These are phyloP conservation scores for Ginglymostoma cirratum DNA, from an alignment of 2,113 vertebrate species.

Conservation along the genomic window DNA sequence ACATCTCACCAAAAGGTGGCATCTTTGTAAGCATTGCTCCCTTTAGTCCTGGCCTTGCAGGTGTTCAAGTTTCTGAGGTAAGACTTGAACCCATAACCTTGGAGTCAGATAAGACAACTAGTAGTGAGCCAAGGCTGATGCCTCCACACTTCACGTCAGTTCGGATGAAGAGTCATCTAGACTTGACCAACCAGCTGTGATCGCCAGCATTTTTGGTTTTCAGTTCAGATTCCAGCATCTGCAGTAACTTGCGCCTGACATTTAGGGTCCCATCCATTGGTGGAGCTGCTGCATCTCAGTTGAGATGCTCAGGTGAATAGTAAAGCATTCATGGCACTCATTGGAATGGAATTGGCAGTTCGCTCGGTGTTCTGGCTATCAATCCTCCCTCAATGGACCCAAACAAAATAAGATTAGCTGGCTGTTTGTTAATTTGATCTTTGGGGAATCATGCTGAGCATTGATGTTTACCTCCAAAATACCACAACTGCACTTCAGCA, in stretches of 20 bases:
- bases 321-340: neutral
- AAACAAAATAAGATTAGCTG: neutral
- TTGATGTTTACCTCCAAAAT: neutral
- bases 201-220: too few relatives aligned
- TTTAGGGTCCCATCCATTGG: neutral
- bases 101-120: neutral
- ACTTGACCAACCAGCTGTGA: too few relatives aligned
- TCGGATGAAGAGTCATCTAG: too few relatives aligned
- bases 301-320: neutral
- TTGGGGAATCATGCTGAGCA: neutral
- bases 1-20: neutral
- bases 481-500: neutral
- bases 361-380: neutral
- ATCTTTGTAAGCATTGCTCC: neutral
- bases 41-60: neutral
- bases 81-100: neutral
- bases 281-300: neutral
- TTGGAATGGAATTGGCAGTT: neutral
- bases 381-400: neutral
- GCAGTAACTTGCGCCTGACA: neutral
- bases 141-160: too few relatives aligned
- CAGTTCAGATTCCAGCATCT: too few relatives aligned
- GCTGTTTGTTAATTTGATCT: neutral
- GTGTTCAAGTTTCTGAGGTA: neutral
- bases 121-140: neutral